phyloP scores from a whole-genome alignment of 2,113 vertebrate species.

The Colaptes auratus region DNA sequence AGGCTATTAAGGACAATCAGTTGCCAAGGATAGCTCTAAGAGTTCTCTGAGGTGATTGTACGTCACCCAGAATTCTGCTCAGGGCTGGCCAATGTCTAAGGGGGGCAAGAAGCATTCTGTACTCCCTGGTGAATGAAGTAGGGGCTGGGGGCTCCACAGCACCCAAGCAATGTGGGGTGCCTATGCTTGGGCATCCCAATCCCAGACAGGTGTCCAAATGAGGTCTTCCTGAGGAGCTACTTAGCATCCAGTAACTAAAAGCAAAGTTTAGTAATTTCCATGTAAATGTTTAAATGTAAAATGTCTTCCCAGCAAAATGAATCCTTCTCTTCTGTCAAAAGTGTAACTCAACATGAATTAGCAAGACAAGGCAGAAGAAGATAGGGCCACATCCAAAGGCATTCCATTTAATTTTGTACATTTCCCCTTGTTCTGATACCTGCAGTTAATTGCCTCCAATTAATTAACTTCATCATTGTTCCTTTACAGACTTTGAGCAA shows the following conservation, averaged over 20 bases:
- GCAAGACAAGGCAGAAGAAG: neutral
- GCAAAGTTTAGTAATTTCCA: neutral
- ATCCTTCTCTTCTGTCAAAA: neutral
- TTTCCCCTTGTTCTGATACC: neutral
- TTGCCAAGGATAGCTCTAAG: neutral
- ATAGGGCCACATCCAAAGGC: neutral
- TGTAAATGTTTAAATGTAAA: neutral
- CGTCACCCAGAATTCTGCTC: neutral
- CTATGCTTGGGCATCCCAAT: neutral
- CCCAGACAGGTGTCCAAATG: neutral
- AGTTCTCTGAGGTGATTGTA: neutral
- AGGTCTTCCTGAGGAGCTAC: neutral
- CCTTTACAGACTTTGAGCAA: neutral
- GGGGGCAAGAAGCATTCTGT: neutral
- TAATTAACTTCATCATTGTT: neutral
- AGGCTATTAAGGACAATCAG: neutral
- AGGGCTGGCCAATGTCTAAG: neutral
- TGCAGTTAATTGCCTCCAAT: neutral
- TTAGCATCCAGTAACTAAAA: neutral
- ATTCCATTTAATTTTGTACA: neutral
- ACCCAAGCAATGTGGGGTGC: neutral
- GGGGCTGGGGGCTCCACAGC: neutral
- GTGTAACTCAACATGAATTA: neutral
- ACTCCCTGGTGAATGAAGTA: neutral
- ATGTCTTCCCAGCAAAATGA: neutral